Percentiles rank a stretch among this genome's conserved stretches.
Conservation (phyloP, 1,140 invertebrate genomes). For the Drosophila lacertosa region DNA sequence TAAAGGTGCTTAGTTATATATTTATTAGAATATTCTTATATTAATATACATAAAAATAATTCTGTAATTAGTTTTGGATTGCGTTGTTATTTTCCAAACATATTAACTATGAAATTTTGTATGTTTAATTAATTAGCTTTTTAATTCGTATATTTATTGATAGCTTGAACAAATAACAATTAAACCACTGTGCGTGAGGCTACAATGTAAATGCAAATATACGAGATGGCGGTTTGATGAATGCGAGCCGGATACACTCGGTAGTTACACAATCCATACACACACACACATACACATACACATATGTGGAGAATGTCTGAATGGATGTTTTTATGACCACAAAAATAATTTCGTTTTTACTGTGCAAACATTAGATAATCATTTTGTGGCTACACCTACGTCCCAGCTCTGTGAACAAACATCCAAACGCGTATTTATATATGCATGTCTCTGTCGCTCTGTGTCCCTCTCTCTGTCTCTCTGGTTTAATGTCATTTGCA, state of each 20-base stretch:
- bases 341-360: slow-evolving; percentile 76
- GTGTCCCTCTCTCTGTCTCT: slow-evolving; percentile 22
- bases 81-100: too few species aligned
- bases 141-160: too few species aligned
- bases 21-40: too few species aligned
- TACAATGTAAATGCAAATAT: slow-evolving; percentile 71
- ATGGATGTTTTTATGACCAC: slow-evolving; percentile 69
- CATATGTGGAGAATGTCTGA: slow-evolving; percentile 20
- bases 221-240: slow-evolving; percentile 52
- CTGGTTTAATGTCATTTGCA: slow-evolving; percentile 50
- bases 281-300: slow-evolving; percentile 19
- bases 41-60: too few species aligned
- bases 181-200: slow-evolving; percentile 45
- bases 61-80: too few species aligned
- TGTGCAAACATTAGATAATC: slow-evolving; percentile 78
- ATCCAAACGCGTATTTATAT: slow-evolving; percentile 22
- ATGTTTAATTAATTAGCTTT: background rate
- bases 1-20: too few species aligned
- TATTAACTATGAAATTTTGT: too few species aligned
- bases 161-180: background rate
- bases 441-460: slow-evolving; percentile 16
- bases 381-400: slow-evolving; percentile 42
- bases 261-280: slow-evolving; percentile 34
- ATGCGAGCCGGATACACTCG: slow-evolving; percentile 46
- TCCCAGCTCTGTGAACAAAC: background rate